Percentiles rank a stretch among this genome's conserved stretches.
phyloP scores from a whole-genome alignment of 35 echinoderm and acorn worm genomes.

The Lytechinus pictus region DNA sequence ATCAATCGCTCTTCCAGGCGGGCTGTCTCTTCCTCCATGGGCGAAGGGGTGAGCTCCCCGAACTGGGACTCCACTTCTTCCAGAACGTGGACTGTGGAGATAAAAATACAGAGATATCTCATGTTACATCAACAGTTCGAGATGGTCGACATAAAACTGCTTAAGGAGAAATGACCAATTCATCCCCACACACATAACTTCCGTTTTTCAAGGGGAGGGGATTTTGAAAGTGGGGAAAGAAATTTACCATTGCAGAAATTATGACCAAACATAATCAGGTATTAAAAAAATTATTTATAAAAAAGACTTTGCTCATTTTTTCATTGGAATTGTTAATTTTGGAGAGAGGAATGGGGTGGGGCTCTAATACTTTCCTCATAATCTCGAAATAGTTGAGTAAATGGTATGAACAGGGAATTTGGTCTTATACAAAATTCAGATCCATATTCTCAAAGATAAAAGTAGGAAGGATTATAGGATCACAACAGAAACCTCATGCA shows the following conservation, averaged over 20 bases:
- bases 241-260: background rate
- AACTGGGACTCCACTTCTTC: slow-evolving; percentile 93
- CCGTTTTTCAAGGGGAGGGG: background rate
- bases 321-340: background rate
- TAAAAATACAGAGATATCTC: background rate
- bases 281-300: background rate
- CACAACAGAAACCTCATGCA: background rate
- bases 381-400: background rate
- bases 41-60: slow-evolving; percentile 65
- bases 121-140: background rate
- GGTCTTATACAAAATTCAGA: background rate
- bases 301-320: background rate
- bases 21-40: slow-evolving; percentile 86
- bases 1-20: slow-evolving; percentile 93
- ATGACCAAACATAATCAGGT: background rate
- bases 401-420: background rate
- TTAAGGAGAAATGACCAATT: background rate
- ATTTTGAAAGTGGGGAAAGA: background rate
- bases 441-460: background rate
- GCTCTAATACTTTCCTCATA: background rate
- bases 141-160: background rate
- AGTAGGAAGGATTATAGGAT: background rate
- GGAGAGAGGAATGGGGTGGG: background rate
- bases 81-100: slow-evolving; percentile 90
- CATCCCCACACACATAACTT: background rate